Evolutionary conservation across 1,140 invertebrate species (phyloP), one percentile per base, ranked within the genome.

Genomic region (Ptiloglossa arizonensis): DNA sequence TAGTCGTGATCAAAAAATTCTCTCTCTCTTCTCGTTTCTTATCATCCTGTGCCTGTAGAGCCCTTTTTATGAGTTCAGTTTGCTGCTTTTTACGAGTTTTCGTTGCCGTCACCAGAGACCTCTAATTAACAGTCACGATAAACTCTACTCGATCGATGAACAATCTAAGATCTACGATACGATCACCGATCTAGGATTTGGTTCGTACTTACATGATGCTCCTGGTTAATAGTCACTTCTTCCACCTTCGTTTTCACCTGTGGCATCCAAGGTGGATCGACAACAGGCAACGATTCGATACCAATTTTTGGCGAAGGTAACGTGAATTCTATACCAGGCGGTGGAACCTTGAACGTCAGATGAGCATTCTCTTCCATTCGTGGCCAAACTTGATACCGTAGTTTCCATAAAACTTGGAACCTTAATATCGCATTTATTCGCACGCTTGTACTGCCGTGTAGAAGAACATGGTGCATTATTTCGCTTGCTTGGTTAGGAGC

Each of bases 231-330:
- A 0, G 98, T 98, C 72, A 99, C 98, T 94, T 99, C 98, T 94
- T 99, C 98, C 35, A 99, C 98, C 93, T 99, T 99, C 1, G 98
- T 98, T 92, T 99, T 99, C 19, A 98, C 97, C 89, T 98, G 96
- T 0, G 99, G 98, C 95, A 98, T 98, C 99, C 99, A 99, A 0
- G 99, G 98, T 24, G 99, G 98, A 94, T 99, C 99, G 0, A 99
- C 97, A 2, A 99, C 98, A 2, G 97, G 96, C 73, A 98, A 92
- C 41, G 96, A 97, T 90, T 98, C 97, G 29, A 98, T 97, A 8
- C 99, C 99, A 84, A 99, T 99, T 91, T 99, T 98, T 0, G 99
- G 99, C 0, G 98, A 99, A 0, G 99, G 99, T 22, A 99, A 92
- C 1, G 98, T 99, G 89, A 99, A 99, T 89, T 99, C 99, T 80